Conservation (phyloP, 1,140 invertebrate genomes). For the Atta cephalotes region DNA sequence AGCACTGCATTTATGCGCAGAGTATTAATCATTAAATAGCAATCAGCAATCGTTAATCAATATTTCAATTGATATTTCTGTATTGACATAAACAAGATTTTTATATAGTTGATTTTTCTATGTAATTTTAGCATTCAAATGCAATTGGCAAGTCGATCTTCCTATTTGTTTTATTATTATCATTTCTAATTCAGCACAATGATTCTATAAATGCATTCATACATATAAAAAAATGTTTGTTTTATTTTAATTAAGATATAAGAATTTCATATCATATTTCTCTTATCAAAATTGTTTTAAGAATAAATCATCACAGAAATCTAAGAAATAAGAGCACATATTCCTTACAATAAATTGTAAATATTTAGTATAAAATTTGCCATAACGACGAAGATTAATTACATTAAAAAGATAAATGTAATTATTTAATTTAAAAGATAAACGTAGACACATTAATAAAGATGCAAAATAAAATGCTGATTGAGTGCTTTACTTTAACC, state of each 20-base stretch:
- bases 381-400: not conserved
- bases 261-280: not conserved
- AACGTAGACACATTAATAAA: not conserved
- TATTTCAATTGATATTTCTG: not conserved
- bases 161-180: not conserved
- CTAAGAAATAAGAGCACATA: not conserved
- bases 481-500: not conserved
- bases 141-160: not conserved
- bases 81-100: constrained; percentile 1
- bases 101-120: constrained; percentile 6
- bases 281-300: not conserved
- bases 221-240: not conserved
- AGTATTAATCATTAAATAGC: constrained; percentile 35
- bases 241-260: not conserved
- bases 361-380: not conserved
- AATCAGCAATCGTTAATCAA: constrained; percentile 36
- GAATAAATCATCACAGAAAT: not conserved
- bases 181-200: not conserved
- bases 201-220: not conserved
- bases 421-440: not conserved
- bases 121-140: not conserved
- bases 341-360: not conserved
- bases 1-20: constrained; percentile 7
- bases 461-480: not conserved
- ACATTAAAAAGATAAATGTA: not conserved